Percentiles rank a stretch among this genome's conserved stretches.
Conservation (phyloP, 1,140 invertebrate species). For the Diprion similis region DNA sequence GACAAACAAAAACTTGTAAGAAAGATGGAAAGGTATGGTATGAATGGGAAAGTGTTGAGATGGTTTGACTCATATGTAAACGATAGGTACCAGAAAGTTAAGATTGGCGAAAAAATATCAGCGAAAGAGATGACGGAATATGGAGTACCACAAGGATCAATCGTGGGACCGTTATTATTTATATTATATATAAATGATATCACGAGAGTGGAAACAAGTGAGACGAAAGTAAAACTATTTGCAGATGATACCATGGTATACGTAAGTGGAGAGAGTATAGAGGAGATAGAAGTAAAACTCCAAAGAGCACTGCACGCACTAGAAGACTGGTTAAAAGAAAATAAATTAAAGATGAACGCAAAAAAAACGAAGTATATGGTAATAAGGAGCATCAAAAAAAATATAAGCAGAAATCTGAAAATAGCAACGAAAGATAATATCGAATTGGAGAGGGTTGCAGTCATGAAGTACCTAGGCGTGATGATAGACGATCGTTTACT, state of each 20-base stretch:
- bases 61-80: constrained; percentile 26
- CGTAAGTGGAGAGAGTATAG: constrained; percentile 14
- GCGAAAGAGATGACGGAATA: constrained; percentile 7
- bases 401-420: neutral
- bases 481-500: constrained; percentile 22
- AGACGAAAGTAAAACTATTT: constrained; percentile 10
- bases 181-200: constrained; percentile 12
- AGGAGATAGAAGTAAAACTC: constrained; percentile 3
- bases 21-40: constrained; percentile 20
- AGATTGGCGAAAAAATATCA: constrained; percentile 13
- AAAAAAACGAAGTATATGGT: constrained; percentile 33
- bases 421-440: constrained; percentile 13
- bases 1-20: constrained; percentile 18
- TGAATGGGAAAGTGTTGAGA: constrained; percentile 11
- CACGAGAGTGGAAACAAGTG: too few relatives aligned
- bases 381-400: constrained; percentile 15
- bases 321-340: constrained; percentile 18
- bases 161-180: constrained; percentile 25
- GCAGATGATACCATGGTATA: constrained; percentile 30
- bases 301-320: constrained; percentile 9
- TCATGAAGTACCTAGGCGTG: constrained; percentile 28
- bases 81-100: constrained; percentile 19
- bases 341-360: constrained; percentile 20
- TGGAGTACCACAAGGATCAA: constrained; percentile 27
- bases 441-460: constrained; percentile 17